A percentile compares a stretch with the other conserved stretches of the same genome.
Conservation (phyloP, 2,797 vertebrate species). For the Sebastes itinus region DNA sequence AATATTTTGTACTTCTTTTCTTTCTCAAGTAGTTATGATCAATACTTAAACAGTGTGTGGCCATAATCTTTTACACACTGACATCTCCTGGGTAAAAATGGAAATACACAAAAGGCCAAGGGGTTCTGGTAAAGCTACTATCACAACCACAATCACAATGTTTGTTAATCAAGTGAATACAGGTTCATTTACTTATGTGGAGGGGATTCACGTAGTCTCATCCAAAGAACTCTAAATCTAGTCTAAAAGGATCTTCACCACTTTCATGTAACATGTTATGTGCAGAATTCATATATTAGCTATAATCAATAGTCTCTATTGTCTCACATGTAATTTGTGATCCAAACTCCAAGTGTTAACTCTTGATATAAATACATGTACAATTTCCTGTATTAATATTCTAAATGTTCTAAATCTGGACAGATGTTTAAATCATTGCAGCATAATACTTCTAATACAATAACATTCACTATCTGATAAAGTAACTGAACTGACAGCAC, state of each 20-base stretch:
- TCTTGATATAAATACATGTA: background rate
- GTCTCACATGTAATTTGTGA: no score
- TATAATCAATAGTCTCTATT: background rate
- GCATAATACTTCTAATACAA: no score
- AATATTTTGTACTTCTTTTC: background rate
- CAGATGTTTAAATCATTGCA: no score
- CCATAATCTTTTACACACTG: slow-evolving; percentile 33
- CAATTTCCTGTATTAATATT: no score
- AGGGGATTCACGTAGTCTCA: background rate
- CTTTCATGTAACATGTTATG: background rate
- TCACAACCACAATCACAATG: background rate
- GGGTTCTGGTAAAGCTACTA: background rate
- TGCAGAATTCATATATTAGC: background rate
- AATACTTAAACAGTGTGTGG: background rate
- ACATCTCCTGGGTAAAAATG: slow-evolving; percentile 60
- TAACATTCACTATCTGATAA: no score
- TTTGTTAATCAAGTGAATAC: background rate
- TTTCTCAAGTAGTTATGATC: background rate
- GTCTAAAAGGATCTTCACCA: background rate
- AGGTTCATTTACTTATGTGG: background rate
- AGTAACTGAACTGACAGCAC: no score
- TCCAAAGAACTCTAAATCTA: background rate
- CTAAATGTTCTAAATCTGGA: no score
- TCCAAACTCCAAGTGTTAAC: background rate
- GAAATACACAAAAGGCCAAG: slow-evolving; percentile 22